These are phyloP conservation scores for Papio anubis DNA, from an alignment of 2,113 vertebrate genomes.

Conservation along the genomic window DNA sequence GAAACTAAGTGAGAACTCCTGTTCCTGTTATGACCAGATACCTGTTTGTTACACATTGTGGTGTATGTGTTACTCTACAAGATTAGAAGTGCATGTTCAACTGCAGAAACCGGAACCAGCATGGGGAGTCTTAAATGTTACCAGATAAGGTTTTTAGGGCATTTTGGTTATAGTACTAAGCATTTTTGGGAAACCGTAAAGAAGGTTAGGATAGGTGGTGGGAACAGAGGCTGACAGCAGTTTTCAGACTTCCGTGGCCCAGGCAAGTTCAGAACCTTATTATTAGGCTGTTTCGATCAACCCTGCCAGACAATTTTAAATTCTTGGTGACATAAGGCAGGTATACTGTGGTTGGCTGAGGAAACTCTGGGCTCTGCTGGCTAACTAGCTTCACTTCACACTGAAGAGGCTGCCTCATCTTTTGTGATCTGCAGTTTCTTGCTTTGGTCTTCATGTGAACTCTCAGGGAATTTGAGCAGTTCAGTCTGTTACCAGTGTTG, in stretches of 20 bases:
- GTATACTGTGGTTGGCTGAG: background rate
- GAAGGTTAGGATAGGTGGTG: background rate
- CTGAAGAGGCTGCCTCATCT: background rate
- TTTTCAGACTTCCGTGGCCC: background rate
- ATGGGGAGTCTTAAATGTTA: background rate
- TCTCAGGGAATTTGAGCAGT: background rate
- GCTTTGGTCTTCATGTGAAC: background rate
- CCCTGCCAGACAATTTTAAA: background rate
- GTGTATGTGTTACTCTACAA: background rate
- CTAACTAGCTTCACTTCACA: background rate
- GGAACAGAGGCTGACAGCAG: background rate
- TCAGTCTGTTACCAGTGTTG: background rate
- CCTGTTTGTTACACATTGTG: background rate
- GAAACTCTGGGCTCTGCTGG: background rate
- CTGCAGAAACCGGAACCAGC: background rate
- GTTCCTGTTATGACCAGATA: background rate
- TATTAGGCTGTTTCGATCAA: background rate
- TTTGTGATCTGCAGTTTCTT: background rate
- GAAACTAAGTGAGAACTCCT: background rate
- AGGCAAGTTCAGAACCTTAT: background rate
- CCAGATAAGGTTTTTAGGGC: background rate
- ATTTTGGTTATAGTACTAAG: background rate
- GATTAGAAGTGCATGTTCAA: background rate
- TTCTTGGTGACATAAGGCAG: background rate
- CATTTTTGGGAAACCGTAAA: background rate